A percentile compares a stretch with the other conserved stretches of the same genome.
Conservation (phyloP, 2,797 vertebrate species). For the Enteromius paludinosus region DNA sequence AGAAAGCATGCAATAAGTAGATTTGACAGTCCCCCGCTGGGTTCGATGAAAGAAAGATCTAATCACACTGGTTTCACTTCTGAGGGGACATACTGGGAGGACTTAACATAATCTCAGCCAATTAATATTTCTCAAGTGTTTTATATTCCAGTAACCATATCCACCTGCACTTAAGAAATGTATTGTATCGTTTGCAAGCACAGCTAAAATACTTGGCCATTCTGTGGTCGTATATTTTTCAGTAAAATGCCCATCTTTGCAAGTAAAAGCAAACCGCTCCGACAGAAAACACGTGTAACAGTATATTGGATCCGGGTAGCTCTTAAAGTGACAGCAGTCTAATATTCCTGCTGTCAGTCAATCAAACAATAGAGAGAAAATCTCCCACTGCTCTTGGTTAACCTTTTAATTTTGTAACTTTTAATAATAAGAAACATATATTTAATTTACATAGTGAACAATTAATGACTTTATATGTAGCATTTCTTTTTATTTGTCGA, state of each 20-base stretch:
- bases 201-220: not conserved
- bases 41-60: conserved; percentile 57
- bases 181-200: not conserved
- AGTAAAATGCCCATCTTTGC: not conserved
- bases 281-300: not conserved
- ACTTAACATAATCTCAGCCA: conserved; percentile 21
- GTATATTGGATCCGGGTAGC: not conserved
- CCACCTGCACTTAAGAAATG: not conserved
- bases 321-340: not conserved
- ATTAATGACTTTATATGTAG: no score
- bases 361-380: not conserved
- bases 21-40: conserved; percentile 56
- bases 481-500: no score
- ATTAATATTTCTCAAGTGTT: conserved; percentile 26
- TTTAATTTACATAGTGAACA: no score
- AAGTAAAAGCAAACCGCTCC: not conserved
- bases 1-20: conserved; percentile 54
- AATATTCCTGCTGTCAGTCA: not conserved
- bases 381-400: not conserved
- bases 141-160: conserved; percentile 11
- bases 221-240: not conserved
- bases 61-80: conserved; percentile 54
- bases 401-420: no score
- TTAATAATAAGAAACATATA: no score
- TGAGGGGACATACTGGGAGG: conserved; percentile 44